Evolutionary conservation across 2,113 vertebrate genomes (phyloP).

Genomic region (Tachuris rubrigastra): DNA sequence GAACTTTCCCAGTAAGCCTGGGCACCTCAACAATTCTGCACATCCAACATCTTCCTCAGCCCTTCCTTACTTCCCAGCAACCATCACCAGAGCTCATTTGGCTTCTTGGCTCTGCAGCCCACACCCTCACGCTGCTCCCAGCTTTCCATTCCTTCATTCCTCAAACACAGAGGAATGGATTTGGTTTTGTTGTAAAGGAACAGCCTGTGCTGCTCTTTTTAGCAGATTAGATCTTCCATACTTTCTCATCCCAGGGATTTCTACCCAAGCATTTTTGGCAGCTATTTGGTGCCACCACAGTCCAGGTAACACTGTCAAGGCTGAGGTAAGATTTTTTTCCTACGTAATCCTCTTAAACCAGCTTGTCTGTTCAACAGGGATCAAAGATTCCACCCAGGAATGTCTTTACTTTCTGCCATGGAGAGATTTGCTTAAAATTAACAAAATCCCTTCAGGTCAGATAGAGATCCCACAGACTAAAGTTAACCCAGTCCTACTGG

Average conservation of each 20-base stretch:
- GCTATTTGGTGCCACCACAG: not conserved
- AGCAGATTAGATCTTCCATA: not conserved
- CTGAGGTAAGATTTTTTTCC: not conserved
- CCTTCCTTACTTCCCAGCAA: not conserved
- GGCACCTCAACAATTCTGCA: not conserved
- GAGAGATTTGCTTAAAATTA: not conserved
- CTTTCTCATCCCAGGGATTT: not conserved
- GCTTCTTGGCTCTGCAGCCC: not conserved
- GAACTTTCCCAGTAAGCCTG: rapidly evolving
- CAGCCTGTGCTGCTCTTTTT: too few relatives aligned
- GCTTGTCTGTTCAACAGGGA: not conserved
- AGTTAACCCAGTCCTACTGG: not conserved
- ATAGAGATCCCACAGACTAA: not conserved
- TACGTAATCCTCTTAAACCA: not conserved
- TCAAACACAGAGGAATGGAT: not conserved
- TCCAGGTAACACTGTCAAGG: not conserved
- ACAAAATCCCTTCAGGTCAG: not conserved
- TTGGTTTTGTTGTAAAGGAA: not conserved
- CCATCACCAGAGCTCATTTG: not conserved
- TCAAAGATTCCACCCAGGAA: not conserved
- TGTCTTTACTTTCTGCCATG: not conserved
- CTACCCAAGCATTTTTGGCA: not conserved
- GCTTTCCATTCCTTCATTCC: not conserved
- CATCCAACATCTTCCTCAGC: not conserved
- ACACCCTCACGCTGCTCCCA: not conserved